A percentile compares a stretch with the other conserved stretches of the same genome.
Conservation (phyloP, 1,140 invertebrate genomes). For the Drusus annulatus region DNA sequence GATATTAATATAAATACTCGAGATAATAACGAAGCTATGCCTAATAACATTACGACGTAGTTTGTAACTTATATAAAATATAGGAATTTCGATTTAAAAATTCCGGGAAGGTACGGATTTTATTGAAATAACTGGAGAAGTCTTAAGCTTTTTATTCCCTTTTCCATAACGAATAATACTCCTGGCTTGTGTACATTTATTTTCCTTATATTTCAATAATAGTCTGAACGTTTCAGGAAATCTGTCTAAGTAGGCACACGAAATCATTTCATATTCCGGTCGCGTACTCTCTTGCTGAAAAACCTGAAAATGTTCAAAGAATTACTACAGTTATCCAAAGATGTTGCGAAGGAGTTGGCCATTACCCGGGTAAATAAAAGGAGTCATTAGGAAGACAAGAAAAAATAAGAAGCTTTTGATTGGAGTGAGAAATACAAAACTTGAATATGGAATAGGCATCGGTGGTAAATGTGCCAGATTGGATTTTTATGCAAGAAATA, state of each 20-base stretch:
- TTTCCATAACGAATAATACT: background rate
- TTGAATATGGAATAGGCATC: background rate
- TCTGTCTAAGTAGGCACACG: background rate
- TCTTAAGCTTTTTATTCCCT: background rate
- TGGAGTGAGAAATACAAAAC: background rate
- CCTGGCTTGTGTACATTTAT: background rate
- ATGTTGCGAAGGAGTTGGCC: background rate
- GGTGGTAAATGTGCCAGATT: background rate
- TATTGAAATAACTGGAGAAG: background rate
- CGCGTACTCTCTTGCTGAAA: background rate
- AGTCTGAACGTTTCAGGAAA: background rate
- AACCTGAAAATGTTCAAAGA: background rate
- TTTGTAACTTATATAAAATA: too few species aligned
- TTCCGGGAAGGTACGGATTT: too few species aligned
- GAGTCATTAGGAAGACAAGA: background rate
- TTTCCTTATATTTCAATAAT: background rate
- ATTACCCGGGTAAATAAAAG: slow-evolving; percentile 20
- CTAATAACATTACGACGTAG: too few species aligned
- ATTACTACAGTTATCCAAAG: background rate
- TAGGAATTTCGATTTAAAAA: too few species aligned
- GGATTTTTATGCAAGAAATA: too few species aligned
- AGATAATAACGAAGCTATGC: too few species aligned
- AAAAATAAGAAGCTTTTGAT: background rate
- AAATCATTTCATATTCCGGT: background rate
- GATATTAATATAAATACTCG: too few species aligned